These are phyloP conservation scores for Hypsopygia costalis DNA, from an alignment of 2,888 invertebrate species.

Conservation along the genomic window DNA sequence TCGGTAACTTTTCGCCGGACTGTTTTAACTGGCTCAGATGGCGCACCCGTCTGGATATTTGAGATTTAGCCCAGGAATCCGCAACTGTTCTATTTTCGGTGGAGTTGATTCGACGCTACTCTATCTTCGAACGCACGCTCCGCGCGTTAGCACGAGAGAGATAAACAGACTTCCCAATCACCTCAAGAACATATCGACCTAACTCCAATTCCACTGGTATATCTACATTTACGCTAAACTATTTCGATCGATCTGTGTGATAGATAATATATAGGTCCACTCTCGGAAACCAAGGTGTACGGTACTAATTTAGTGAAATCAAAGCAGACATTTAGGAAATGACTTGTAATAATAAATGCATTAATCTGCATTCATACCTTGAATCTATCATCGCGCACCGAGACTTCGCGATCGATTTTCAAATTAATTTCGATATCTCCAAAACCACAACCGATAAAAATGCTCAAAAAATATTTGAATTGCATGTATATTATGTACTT, in stretches of 20 bases:
- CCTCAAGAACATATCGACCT: constrained; percentile 35
- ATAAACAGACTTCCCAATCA: constrained; percentile 44
- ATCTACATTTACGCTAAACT: constrained; percentile 77
- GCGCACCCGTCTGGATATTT: constrained; percentile 84
- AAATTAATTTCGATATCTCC: no score
- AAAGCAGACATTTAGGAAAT: background rate
- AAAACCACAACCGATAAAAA: no score
- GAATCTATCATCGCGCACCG: no score
- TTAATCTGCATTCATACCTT: no score
- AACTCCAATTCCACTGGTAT: constrained; percentile 65
- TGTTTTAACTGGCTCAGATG: constrained; percentile 89
- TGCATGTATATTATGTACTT: no score
- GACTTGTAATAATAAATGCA: no score
- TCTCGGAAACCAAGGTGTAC: constrained; percentile 49
- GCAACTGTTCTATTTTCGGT: constrained; percentile 77
- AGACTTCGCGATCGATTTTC: no score
- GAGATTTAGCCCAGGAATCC: constrained; percentile 83
- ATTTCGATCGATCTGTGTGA: constrained; percentile 69
- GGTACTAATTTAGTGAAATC: constrained; percentile 13
- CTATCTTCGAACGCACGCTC: constrained; percentile 40
- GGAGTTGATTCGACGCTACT: constrained; percentile 55
- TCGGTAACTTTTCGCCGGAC: constrained; percentile 83
- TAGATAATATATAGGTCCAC: constrained; percentile 27
- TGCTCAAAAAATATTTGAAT: no score
- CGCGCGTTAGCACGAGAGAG: constrained; percentile 47